phyloP scores from a whole-genome alignment of 1,140 invertebrate genomes.

The Cherax destructor region DNA sequence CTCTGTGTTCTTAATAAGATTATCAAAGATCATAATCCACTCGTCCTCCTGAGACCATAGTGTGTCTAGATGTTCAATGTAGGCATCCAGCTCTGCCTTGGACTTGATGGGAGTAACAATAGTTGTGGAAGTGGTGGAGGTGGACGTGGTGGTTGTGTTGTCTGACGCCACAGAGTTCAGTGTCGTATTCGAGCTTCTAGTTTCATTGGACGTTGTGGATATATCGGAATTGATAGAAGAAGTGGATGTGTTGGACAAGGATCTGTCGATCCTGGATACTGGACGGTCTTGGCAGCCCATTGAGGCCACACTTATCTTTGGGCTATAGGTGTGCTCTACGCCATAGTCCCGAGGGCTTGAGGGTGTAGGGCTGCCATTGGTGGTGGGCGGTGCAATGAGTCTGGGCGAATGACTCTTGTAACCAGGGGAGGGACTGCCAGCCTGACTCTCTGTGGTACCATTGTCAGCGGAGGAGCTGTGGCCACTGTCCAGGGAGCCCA shows the following conservation, averaged over 20 bases:
- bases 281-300: slow-evolving; percentile 52
- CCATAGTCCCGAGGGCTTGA: background rate
- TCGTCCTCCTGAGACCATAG: slow-evolving; percentile 69
- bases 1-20: slow-evolving; percentile 66
- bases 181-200: slow-evolving; percentile 48
- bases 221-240: slow-evolving; percentile 50
- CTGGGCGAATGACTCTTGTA: slow-evolving; percentile 16
- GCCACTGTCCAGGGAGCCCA: slow-evolving; percentile 68
- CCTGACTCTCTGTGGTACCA: slow-evolving; percentile 34
- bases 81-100: slow-evolving; percentile 67
- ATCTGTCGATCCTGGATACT: slow-evolving; percentile 52
- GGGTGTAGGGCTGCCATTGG: slow-evolving; percentile 13
- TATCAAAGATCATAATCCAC: slow-evolving; percentile 71
- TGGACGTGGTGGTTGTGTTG: slow-evolving; percentile 45
- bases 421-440: slow-evolving; percentile 42
- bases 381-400: slow-evolving; percentile 10
- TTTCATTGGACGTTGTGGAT: slow-evolving; percentile 31
- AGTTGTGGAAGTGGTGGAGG: slow-evolving; percentile 53
- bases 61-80: slow-evolving; percentile 67
- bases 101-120: slow-evolving; percentile 67
- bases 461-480: slow-evolving; percentile 61
- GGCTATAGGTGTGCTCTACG: background rate
- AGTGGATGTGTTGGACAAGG: slow-evolving; percentile 57
- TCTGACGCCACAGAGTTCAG: slow-evolving; percentile 16
- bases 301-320: slow-evolving; percentile 28